phyloP scores from a whole-genome alignment of 2,113 vertebrate species.

The Cyprinodon brontotheroides region DNA sequence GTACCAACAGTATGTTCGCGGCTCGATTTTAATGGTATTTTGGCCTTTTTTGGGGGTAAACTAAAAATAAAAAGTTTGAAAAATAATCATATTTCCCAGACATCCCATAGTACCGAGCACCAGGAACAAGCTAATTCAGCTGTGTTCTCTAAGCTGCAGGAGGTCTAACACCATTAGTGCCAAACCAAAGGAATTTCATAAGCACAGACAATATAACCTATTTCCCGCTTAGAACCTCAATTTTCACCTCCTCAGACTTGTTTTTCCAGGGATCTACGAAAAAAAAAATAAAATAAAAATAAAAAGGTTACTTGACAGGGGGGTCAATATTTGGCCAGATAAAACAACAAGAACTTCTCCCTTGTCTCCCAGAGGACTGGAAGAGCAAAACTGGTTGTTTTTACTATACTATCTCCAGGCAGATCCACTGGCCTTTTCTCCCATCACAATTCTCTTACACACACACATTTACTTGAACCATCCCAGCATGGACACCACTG shows the following conservation, averaged over 20 bases:
- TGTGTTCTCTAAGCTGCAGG: constrained; percentile 55
- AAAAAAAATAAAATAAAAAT: constrained; percentile 37
- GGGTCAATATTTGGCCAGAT: constrained; percentile 65
- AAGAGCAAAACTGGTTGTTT: constrained; percentile 61
- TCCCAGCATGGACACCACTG: constrained; percentile 64
- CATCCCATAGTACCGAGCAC: constrained; percentile 46
- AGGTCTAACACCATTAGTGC: constrained; percentile 42
- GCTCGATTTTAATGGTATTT: constrained; percentile 64
- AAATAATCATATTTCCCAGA: constrained; percentile 56
- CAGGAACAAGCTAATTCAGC: constrained; percentile 21
- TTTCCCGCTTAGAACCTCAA: constrained; percentile 69
- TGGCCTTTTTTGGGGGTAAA: constrained; percentile 49
- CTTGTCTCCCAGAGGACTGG: constrained; percentile 50
- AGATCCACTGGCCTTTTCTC: constrained; percentile 58
- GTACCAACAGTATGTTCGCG: constrained; percentile 77
- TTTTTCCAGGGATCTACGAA: constrained; percentile 33
- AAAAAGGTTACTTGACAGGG: constrained; percentile 57
- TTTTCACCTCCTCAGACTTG: constrained; percentile 52
- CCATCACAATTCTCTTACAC: constrained; percentile 44
- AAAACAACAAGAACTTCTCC: constrained; percentile 68
- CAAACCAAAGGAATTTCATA: constrained; percentile 58
- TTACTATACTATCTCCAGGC: constrained; percentile 71
- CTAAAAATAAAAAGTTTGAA: constrained; percentile 53
- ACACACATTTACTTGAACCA: constrained; percentile 30
- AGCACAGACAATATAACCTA: constrained; percentile 57